Conservation (phyloP, 2,888 invertebrate species). For the Lutraria lutraria region DNA sequence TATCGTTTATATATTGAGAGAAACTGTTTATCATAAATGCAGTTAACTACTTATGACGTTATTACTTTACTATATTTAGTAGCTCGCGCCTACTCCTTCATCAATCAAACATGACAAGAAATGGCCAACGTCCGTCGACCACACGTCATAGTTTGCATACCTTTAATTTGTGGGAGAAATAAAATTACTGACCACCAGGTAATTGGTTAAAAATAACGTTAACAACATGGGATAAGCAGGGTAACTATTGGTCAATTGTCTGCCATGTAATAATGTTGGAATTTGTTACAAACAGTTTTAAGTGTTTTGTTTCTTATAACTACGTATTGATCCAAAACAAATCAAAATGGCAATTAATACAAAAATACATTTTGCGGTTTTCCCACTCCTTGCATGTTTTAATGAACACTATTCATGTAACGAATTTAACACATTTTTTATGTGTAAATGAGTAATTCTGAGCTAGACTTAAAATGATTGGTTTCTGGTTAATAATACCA, state of each 20-base stretch:
- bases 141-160: conserved; percentile 8
- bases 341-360: not conserved
- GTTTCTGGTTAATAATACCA: too few relatives aligned
- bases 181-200: not conserved
- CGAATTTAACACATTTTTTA: too few relatives aligned
- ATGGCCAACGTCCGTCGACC: not conserved
- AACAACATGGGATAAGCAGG: not conserved
- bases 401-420: too few relatives aligned
- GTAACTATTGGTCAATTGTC: not conserved
- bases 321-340: not conserved
- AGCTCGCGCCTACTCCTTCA: not conserved
- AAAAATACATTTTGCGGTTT: not conserved
- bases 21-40: not conserved
- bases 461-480: too few relatives aligned
- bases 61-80: not conserved
- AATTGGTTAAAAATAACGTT: not conserved
- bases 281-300: not conserved
- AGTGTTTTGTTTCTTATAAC: not conserved
- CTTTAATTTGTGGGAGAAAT: not conserved
- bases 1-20: not conserved
- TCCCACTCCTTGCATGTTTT: too few relatives aligned
- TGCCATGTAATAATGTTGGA: not conserved
- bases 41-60: not conserved
- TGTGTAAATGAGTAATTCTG: too few relatives aligned
- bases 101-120: conserved; percentile 6